phyloP scores from a whole-genome alignment of 2,888 invertebrate genomes.

The Hydropsyche betteni region DNA sequence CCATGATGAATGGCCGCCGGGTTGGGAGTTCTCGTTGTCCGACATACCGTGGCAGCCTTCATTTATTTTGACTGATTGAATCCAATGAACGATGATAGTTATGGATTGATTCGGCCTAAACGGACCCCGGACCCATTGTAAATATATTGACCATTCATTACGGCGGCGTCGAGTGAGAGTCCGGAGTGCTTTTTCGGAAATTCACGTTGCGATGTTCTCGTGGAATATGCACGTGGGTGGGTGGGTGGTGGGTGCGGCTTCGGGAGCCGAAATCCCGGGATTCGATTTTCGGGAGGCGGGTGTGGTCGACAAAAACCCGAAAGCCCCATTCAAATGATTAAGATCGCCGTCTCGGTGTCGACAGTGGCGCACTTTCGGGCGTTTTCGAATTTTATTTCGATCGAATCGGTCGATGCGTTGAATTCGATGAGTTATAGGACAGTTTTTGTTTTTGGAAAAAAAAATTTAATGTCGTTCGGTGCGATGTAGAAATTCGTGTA shows the following conservation, averaged over 20 bases:
- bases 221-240: neutral
- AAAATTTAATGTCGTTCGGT: too few species aligned
- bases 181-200: neutral
- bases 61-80: slow-evolving; percentile 48
- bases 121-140: slow-evolving; percentile 4
- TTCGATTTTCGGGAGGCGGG: slow-evolving; percentile 22
- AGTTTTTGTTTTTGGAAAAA: too few species aligned
- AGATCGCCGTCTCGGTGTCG: slow-evolving; percentile 46
- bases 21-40: slow-evolving; percentile 42
- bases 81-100: slow-evolving; percentile 44
- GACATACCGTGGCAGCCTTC: slow-evolving; percentile 39
- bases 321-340: slow-evolving; percentile 52
- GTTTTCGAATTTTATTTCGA: neutral
- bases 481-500: too few species aligned
- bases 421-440: too few species aligned
- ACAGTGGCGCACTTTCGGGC: neutral
- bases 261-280: slow-evolving; percentile 7
- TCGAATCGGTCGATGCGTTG: too few species aligned
- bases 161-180: too few species aligned
- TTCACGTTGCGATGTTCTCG: neutral
- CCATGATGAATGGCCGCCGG: slow-evolving; percentile 40
- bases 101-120: slow-evolving; percentile 40
- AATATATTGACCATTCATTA: slow-evolving; percentile 13
- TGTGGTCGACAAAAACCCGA: slow-evolving; percentile 31
- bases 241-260: slow-evolving; percentile 29